These are phyloP conservation scores for Oxyteleia sp. DNA, from an alignment of 2,888 invertebrate species.

Conservation along the genomic window DNA sequence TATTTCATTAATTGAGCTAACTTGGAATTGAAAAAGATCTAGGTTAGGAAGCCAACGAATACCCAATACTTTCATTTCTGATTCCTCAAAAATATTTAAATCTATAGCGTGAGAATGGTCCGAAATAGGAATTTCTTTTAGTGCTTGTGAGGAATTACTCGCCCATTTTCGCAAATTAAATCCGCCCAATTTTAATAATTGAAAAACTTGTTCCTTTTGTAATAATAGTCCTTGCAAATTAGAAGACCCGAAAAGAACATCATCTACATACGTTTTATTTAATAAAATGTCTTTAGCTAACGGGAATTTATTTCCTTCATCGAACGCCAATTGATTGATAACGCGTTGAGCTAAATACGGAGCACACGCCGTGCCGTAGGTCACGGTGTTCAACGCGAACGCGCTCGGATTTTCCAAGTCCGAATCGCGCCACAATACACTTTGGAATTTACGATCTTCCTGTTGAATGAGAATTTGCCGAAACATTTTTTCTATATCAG, in stretches of 20 bases:
- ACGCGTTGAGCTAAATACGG: not conserved
- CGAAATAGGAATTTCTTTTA: too few species aligned
- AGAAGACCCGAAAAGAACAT: not conserved
- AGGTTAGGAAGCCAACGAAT: too few species aligned
- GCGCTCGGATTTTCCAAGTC: too few species aligned
- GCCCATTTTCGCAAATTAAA: constrained; percentile 16
- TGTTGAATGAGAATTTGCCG: constrained; percentile 9
- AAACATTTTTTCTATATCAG: constrained; percentile 22
- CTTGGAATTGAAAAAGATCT: too few species aligned
- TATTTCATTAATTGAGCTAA: too few species aligned
- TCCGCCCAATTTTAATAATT: not conserved
- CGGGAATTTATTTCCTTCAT: constrained; percentile 8
- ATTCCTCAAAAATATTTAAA: too few species aligned
- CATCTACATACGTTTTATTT: constrained; percentile 6
- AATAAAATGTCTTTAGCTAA: too few species aligned
- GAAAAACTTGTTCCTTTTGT: not conserved
- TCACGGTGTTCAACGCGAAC: constrained; percentile 2
- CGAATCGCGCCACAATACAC: not conserved
- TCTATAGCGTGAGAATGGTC: too few species aligned
- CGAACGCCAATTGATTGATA: not conserved
- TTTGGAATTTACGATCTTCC: too few species aligned
- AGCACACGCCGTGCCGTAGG: not conserved
- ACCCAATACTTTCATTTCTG: too few species aligned
- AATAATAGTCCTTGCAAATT: not conserved
- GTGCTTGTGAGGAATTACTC: constrained; percentile 1